A percentile compares a stretch with the other conserved stretches of the same genome.
Conservation (phyloP, 2,888 invertebrate genomes). For the Melanostoma mellinum region DNA sequence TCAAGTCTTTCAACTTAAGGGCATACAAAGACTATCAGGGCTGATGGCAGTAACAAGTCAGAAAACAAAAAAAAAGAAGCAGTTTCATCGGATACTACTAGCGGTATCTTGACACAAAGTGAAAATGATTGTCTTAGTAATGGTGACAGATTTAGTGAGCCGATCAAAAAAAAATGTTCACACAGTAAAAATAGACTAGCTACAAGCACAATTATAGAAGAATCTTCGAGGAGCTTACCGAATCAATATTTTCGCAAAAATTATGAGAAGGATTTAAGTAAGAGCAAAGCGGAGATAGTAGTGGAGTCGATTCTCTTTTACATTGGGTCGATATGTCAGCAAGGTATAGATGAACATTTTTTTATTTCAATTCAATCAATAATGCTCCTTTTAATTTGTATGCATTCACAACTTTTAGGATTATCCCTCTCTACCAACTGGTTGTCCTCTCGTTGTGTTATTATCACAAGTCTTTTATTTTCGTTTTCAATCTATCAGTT, state of each 20-base stretch:
- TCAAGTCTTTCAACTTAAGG: conserved; percentile 75
- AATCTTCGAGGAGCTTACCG: conserved; percentile 49
- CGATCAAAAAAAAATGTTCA: conserved; percentile 39
- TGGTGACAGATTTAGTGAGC: conserved; percentile 56
- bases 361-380: not conserved
- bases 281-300: conserved; percentile 76
- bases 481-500: conserved; percentile 86
- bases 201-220: conserved; percentile 6
- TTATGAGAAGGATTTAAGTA: conserved; percentile 32
- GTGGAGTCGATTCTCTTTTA: conserved; percentile 81
- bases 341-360: conserved; percentile 78
- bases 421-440: conserved; percentile 79
- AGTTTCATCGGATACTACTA: conserved; percentile 51
- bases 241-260: conserved; percentile 59
- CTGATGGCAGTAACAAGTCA: conserved; percentile 2
- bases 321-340: conserved; percentile 82
- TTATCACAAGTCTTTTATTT: conserved; percentile 84
- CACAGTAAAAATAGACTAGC: conserved; percentile 19
- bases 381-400: conserved; percentile 2
- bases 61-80: conserved; percentile 24
- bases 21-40: conserved; percentile 29
- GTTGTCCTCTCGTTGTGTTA: conserved; percentile 83
- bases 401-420: conserved; percentile 55
- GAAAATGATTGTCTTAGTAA: conserved; percentile 70
- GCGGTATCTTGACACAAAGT: conserved; percentile 38